Evolutionary conservation across 1,140 invertebrate genomes (phyloP).

Genomic region (Danaus melanippus): DNA sequence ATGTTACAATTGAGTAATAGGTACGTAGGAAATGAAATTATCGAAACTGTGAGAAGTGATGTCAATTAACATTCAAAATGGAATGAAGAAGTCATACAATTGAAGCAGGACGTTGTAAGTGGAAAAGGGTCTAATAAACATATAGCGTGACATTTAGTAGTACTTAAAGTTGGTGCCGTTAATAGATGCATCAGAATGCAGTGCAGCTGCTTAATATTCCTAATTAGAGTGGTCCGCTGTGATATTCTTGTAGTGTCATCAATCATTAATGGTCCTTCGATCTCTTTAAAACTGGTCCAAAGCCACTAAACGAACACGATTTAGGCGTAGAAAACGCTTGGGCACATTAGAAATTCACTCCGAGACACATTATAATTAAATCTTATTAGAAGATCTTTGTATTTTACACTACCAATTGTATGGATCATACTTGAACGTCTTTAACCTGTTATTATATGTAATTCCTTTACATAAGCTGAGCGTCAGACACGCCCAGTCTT

Average conservation of each 20-base stretch:
- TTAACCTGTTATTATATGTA: constrained; percentile 50
- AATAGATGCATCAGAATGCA: constrained; percentile 45
- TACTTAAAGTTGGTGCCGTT: constrained; percentile 47
- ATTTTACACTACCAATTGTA: too few species aligned
- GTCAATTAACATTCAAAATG: constrained; percentile 46
- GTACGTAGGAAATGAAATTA: constrained; percentile 36
- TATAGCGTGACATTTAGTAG: constrained; percentile 54
- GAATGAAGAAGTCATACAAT: constrained; percentile 39
- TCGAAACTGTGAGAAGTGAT: constrained; percentile 44
- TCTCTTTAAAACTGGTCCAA: too few species aligned
- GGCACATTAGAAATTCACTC: too few species aligned
- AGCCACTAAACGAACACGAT: too few species aligned
- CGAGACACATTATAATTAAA: too few species aligned
- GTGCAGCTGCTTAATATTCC: constrained; percentile 42
- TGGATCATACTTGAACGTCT: constrained; percentile 4
- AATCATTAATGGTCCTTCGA: constrained; percentile 3
- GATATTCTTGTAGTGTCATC: constrained; percentile 26
- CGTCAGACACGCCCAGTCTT: constrained; percentile 34
- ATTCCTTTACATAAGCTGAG: constrained; percentile 40
- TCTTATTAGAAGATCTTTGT: too few species aligned
- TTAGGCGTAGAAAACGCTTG: too few species aligned
- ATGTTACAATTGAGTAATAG: constrained; percentile 23
- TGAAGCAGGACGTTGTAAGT: constrained; percentile 33
- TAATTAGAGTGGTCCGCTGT: constrained; percentile 38
- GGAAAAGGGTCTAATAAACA: constrained; percentile 44